Evolutionary conservation across 2,888 invertebrate genomes (phyloP).

Genomic region (Sminthurides aquaticus): DNA sequence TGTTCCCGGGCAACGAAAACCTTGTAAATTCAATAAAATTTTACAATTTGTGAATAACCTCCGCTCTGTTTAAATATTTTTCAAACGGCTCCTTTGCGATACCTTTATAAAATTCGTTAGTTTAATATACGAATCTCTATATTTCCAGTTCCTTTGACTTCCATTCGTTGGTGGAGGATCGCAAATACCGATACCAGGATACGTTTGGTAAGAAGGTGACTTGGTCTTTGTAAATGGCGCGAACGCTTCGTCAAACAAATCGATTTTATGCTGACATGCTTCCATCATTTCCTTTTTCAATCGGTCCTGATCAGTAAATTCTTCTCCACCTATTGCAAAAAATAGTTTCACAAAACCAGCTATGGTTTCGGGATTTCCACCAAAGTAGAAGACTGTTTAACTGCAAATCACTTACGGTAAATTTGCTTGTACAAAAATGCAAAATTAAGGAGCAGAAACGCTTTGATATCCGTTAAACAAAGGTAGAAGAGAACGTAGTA

Average conservation of each 20-base stretch:
- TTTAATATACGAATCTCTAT: slow-evolving; percentile 14
- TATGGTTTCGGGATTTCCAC: no score
- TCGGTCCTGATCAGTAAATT: background rate
- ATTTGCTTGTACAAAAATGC: slow-evolving; percentile 18
- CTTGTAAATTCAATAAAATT: slow-evolving; percentile 1
- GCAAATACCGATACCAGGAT: slow-evolving; percentile 19
- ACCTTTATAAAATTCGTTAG: slow-evolving; percentile 26
- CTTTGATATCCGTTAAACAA: slow-evolving; percentile 20
- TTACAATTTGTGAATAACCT: background rate
- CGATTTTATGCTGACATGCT: slow-evolving; percentile 7
- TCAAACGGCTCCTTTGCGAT: no score
- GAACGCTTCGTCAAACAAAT: slow-evolving; percentile 22
- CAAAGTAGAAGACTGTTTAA: no score
- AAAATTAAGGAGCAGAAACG: slow-evolving; percentile 12
- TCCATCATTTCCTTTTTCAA: background rate
- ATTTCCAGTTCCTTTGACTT: slow-evolving; percentile 4
- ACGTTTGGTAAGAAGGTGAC: slow-evolving; percentile 16
- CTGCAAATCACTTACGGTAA: slow-evolving; percentile 22
- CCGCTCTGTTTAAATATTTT: background rate
- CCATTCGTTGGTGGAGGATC: slow-evolving; percentile 7
- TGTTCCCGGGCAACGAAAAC: slow-evolving; percentile 22
- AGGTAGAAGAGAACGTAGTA: slow-evolving; percentile 24
- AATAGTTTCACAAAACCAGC: no score
- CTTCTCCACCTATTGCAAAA: background rate
- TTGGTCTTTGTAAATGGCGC: slow-evolving; percentile 1